Conservation (phyloP, 2,113 vertebrate genomes). For the Phasianus colchicus region DNA sequence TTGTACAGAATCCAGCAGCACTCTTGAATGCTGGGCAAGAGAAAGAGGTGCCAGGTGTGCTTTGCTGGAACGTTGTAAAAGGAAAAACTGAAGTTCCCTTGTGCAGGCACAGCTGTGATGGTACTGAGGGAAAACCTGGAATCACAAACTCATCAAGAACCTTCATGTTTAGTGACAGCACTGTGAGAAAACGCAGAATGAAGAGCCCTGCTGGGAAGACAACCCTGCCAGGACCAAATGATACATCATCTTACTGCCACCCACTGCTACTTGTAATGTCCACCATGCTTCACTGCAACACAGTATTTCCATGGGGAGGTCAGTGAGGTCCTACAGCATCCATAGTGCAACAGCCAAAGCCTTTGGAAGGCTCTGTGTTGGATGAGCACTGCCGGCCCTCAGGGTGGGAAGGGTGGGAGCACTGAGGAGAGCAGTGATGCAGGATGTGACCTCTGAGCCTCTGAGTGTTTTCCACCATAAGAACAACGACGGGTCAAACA, state of each 20-base stretch:
- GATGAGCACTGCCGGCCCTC: background rate
- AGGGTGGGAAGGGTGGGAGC: background rate
- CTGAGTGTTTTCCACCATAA: background rate
- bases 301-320: background rate
- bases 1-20: background rate
- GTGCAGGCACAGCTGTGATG: background rate
- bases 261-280: too few species aligned
- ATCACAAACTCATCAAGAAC: background rate
- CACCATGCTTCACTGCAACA: background rate
- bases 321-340: background rate
- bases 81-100: background rate
- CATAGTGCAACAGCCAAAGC: background rate
- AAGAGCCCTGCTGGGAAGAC: background rate
- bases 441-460: background rate
- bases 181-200: background rate
- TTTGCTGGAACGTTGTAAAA: background rate
- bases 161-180: background rate
- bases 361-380: too few species aligned
- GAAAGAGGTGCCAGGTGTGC: background rate
- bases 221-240: background rate
- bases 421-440: background rate
- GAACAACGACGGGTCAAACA: background rate
- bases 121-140: background rate
- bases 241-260: background rate
- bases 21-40: background rate